Percentiles rank a stretch among this genome's conserved stretches.
Conservation (phyloP, 2,797 vertebrate genomes). For the Acanthiza pusilla region DNA sequence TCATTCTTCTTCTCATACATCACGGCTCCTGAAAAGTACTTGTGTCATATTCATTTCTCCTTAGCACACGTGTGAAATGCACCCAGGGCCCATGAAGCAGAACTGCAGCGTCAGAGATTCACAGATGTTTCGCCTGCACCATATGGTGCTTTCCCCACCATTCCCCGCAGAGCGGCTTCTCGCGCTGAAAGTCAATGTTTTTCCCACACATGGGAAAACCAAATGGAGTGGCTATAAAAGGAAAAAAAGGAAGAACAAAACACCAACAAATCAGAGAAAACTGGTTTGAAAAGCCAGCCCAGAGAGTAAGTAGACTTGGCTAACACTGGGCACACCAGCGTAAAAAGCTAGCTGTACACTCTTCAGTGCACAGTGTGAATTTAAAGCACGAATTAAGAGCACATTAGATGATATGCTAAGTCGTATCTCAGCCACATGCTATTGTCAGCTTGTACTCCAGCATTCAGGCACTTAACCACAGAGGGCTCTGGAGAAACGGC, state of each 20-base stretch:
- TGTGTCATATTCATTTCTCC: background rate
- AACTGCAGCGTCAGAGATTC: conserved; percentile 42
- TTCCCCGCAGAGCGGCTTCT: background rate
- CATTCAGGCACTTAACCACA: background rate
- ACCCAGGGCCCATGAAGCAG: background rate
- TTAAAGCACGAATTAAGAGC: background rate
- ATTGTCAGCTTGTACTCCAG: background rate
- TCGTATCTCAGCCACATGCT: background rate
- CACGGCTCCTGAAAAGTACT: background rate
- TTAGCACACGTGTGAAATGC: background rate
- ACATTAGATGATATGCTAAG: background rate
- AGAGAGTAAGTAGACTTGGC: background rate
- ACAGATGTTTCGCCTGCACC: conserved; percentile 33
- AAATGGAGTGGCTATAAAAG: conserved; percentile 36
- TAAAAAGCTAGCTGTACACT: background rate
- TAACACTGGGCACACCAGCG: fast-evolving
- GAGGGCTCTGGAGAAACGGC: background rate
- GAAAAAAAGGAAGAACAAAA: background rate
- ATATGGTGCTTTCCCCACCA: conserved; percentile 18
- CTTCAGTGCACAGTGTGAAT: background rate
- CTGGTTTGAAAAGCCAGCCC: background rate
- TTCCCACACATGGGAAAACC: conserved; percentile 32
- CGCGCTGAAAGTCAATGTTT: conserved; percentile 1
- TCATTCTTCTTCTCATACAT: background rate
- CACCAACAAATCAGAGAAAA: background rate